phyloP scores from a whole-genome alignment of 2,113 vertebrate genomes.

The Melanerpes aurifrons region DNA sequence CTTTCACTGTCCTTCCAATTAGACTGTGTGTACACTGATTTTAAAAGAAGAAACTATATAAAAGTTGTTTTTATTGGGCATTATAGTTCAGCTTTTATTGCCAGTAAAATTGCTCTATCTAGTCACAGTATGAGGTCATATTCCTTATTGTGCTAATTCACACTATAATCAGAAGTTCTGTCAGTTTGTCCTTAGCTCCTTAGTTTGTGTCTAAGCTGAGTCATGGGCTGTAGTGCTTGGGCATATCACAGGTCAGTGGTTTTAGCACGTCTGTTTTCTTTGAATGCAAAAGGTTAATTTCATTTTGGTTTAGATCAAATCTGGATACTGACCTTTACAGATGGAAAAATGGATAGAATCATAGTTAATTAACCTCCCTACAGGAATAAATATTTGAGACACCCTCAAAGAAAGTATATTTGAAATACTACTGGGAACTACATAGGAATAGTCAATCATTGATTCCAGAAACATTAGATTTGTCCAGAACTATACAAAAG shows the following conservation, averaged over 20 bases:
- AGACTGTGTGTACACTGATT: not conserved
- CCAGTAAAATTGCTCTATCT: not conserved
- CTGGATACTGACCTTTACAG: conserved; percentile 70
- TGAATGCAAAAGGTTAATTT: conserved; percentile 72
- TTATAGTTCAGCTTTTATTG: not conserved
- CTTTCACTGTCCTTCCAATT: not conserved
- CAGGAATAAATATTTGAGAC: conserved; percentile 58
- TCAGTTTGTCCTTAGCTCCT: conserved; percentile 3
- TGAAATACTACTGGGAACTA: conserved; percentile 22
- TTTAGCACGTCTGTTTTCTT: conserved; percentile 43
- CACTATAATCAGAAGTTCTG: not conserved
- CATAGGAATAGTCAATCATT: not conserved
- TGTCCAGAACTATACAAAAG: not conserved
- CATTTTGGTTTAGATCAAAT: conserved; percentile 60
- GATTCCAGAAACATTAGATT: not conserved
- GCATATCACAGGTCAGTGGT: not conserved
- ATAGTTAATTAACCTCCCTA: conserved; percentile 69
- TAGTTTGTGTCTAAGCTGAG: conserved; percentile 3
- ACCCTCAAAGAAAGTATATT: conserved; percentile 19
- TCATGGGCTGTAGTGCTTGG: conserved; percentile 1
- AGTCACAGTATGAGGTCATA: not conserved
- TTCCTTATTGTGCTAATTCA: not conserved
- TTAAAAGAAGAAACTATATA: not conserved
- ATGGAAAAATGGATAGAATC: conserved; percentile 68
- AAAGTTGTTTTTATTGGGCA: not conserved